Conservation (phyloP, 2,113 vertebrate species). For the Phocoena sinus region DNA sequence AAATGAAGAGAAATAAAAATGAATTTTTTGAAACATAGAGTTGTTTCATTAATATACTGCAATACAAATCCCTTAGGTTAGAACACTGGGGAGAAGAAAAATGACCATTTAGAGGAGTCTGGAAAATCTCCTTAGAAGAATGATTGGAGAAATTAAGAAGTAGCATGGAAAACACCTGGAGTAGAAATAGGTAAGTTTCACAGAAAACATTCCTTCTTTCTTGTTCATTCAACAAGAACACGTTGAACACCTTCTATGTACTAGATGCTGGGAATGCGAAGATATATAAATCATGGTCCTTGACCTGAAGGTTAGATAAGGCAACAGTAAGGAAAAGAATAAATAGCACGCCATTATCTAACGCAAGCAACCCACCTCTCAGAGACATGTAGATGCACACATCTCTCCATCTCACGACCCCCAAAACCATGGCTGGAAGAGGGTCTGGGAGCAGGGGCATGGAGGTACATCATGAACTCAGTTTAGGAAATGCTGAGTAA, state of each 20-base stretch:
- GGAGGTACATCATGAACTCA: not conserved
- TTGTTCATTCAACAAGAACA: not conserved
- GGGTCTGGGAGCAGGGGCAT: not conserved
- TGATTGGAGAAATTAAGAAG: not conserved
- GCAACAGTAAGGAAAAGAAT: not conserved
- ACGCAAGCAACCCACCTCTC: not conserved
- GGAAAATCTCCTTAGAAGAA: not conserved
- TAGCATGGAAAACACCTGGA: not conserved
- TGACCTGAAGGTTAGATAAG: not conserved
- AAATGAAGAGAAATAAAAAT: conserved; percentile 28
- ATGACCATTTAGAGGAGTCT: not conserved
- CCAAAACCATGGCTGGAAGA: not conserved
- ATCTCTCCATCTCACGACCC: not conserved
- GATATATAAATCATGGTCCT: not conserved
- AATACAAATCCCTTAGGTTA: not conserved
- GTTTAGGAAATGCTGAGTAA: not conserved
- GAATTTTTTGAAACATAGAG: not conserved
- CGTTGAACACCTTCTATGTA: not conserved
- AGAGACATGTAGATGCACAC: not conserved
- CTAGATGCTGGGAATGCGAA: not conserved
- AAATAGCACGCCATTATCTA: not conserved
- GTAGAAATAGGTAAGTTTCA: not conserved
- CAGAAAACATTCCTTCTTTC: not conserved
- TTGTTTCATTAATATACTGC: not conserved
- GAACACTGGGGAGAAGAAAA: conserved; percentile 12